phyloP scores from a whole-genome alignment of 2,888 invertebrate species.

The Rhingia rostrata region DNA sequence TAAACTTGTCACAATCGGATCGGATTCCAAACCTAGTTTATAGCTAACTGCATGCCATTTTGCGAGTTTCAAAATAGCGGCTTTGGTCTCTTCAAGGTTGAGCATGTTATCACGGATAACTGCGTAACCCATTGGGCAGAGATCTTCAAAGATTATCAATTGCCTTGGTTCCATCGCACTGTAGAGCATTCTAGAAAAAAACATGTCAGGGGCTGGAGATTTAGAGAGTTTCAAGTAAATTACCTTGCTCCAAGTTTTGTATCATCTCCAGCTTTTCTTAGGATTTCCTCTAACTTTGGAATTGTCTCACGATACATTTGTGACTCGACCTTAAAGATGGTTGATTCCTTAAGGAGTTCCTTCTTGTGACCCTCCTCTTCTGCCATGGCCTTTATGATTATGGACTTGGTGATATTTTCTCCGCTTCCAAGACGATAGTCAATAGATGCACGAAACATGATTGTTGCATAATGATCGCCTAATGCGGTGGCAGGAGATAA shows the following conservation, averaged over 20 bases:
- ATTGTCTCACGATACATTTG: conserved; percentile 67
- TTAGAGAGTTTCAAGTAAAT: not conserved
- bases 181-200: conserved; percentile 45
- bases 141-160: conserved; percentile 70
- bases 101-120: conserved; percentile 57
- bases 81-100: conserved; percentile 52
- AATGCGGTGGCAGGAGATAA: conserved; percentile 42
- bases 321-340: conserved; percentile 73
- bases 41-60: conserved; percentile 75
- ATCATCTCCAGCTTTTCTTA: conserved; percentile 66
- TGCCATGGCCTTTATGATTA: conserved; percentile 75
- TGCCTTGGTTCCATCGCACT: conserved; percentile 31
- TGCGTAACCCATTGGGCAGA: conserved; percentile 55
- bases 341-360: conserved; percentile 47
- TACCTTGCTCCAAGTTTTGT: conserved; percentile 68
- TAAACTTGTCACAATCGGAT: conserved; percentile 17
- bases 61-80: conserved; percentile 66
- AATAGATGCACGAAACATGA: conserved; percentile 42
- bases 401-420: conserved; percentile 28
- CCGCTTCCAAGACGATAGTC: conserved; percentile 3
- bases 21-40: conserved; percentile 55
- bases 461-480: conserved; percentile 44
- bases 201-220: no score
- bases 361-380: conserved; percentile 69
- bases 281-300: conserved; percentile 72